Conservation (phyloP, 1,140 invertebrate species). For the Bombus breviceps region DNA sequence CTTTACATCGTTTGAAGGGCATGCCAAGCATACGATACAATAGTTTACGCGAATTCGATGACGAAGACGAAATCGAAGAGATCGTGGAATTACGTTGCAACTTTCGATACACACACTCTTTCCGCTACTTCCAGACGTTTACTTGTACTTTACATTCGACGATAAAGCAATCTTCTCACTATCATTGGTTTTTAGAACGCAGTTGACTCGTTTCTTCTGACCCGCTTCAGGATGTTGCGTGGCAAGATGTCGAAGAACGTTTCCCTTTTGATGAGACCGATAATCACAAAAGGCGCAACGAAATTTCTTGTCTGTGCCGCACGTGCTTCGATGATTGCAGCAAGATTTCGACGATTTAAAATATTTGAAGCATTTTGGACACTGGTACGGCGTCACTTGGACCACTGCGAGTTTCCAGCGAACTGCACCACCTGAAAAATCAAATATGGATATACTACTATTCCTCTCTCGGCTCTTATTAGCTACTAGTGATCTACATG, state of each 20-base stretch:
- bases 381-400: constrained; percentile 58
- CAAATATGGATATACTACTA: constrained; percentile 66
- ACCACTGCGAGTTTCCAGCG: constrained; percentile 1
- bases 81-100: not conserved
- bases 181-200: not conserved
- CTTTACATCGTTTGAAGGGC: not conserved
- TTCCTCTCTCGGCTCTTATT: constrained; percentile 9
- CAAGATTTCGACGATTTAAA: constrained; percentile 62
- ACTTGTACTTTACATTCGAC: not conserved
- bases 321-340: constrained; percentile 62
- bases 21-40: not conserved
- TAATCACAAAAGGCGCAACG: constrained; percentile 80
- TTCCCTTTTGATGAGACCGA: constrained; percentile 81
- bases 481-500: not conserved
- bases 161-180: not conserved
- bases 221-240: constrained; percentile 76
- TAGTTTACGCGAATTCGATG: not conserved
- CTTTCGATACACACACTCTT: not conserved
- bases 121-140: not conserved
- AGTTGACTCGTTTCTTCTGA: not conserved
- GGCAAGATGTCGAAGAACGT: constrained; percentile 79
- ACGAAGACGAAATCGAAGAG: not conserved
- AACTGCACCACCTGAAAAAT: constrained; percentile 71
- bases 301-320: constrained; percentile 82
- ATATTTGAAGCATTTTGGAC: constrained; percentile 66